phyloP scores from a whole-genome alignment of 2,797 vertebrate species.

The Apodemus agrarius region DNA sequence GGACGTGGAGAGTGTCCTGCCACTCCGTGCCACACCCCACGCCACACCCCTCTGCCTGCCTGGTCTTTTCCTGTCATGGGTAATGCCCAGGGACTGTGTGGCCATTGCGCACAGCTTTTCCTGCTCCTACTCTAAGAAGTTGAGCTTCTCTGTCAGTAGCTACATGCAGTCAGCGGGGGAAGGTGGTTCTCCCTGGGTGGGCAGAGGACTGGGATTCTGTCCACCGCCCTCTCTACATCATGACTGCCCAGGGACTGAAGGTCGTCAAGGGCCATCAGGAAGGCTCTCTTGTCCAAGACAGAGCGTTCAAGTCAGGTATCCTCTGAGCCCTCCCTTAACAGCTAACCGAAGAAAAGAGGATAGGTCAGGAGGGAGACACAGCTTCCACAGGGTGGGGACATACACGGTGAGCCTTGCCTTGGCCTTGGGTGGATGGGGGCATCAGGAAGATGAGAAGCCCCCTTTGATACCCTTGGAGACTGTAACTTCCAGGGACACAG shows the following conservation, averaged over 20 bases:
- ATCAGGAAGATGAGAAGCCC: not conserved
- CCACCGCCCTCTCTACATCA: not conserved
- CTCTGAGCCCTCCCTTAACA: no score
- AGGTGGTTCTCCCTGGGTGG: accelerated
- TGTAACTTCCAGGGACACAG: accelerated
- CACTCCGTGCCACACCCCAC: not conserved
- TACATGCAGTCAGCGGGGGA: accelerated
- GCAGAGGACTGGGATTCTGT: not conserved
- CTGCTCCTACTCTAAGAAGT: accelerated
- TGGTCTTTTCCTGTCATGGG: not conserved
- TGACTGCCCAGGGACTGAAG: accelerated
- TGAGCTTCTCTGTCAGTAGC: not conserved
- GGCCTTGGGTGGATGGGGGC: not conserved
- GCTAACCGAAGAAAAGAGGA: not conserved
- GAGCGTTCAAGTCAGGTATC: not conserved
- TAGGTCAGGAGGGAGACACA: accelerated
- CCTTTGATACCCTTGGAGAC: accelerated
- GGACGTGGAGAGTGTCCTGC: not conserved
- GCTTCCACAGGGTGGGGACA: no score
- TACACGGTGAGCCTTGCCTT: accelerated
- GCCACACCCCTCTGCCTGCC: not conserved
- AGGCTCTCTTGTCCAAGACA: not conserved
- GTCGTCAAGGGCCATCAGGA: accelerated
- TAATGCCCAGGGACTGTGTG: accelerated
- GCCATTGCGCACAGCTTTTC: accelerated